Base-by-base conservation (phyloP, 2,113 vertebrate genomes). In the Microcebus lehilahytsara region DNA sequence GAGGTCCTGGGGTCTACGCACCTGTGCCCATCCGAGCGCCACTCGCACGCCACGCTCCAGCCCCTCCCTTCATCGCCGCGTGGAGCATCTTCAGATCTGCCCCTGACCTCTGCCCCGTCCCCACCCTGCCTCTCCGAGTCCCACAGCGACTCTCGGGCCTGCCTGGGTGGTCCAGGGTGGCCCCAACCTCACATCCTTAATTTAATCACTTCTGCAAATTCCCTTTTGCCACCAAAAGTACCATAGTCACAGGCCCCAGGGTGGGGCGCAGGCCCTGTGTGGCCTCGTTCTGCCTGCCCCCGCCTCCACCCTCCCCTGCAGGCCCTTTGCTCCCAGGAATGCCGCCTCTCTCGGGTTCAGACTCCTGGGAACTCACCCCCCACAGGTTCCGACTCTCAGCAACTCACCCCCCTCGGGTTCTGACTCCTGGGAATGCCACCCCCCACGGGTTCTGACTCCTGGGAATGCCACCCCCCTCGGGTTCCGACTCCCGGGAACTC, bases 131-230 rank as follows among this genome's bases (percentile, higher is more conserved):
- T 30, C 60, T n/a, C 4, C 6, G 23, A 3, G 9, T 40, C 40
- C 1, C 3, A 9, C 10, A 14, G 17, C 1, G 42, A 40, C 64
- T 20, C 0, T 3, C 1, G 12, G 0, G 9, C 20, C 56, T 34
- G 5, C 8, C 17, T 14, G 25, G 9, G 10, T 23, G 6, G 19
- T 13, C 6, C 40, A 17, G 46, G 14, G 71, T 17, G 2, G 62
- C 19, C 22, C 17, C 56, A 56, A 11, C 19, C 74, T 8, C 11
- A 11, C 11, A 37, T 22, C 23, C 81, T 72, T 0, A 34, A 20
- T 3, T 27, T 37, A n/a, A 1, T 77, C 8, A 17, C 42, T 19
- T 27, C 25, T 56, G 81, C 1, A 3, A 23, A 53, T 37, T 9
- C 12, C 37, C 25, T 12, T 30, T 37, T 79, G 51, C 8, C 23